Conservation (phyloP, 2,888 invertebrate species). For the Junonia oenone region DNA sequence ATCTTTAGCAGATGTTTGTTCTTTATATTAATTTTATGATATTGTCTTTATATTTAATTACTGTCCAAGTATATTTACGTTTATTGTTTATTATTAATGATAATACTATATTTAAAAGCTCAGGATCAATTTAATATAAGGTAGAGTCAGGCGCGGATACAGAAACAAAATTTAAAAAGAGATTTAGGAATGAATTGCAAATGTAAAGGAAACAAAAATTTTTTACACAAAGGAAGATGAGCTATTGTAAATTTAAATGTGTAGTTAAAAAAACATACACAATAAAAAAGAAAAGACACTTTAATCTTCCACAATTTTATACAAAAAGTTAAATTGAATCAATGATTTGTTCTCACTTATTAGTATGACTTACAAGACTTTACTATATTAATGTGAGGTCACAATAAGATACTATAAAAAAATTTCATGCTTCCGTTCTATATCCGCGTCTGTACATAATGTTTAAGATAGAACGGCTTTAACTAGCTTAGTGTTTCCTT, state of each 20-base stretch:
- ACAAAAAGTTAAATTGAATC: too few relatives aligned
- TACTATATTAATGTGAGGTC: too few relatives aligned
- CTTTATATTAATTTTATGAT: background rate
- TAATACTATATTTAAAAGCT: slow-evolving; percentile 11
- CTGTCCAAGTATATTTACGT: background rate
- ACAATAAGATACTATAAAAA: too few relatives aligned
- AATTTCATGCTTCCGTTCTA: background rate
- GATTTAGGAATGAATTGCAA: background rate
- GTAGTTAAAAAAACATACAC: too few relatives aligned
- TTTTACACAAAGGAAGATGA: background rate
- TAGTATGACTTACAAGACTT: too few relatives aligned
- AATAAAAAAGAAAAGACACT: too few relatives aligned
- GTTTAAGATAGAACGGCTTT: slow-evolving; percentile 71
- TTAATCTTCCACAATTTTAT: too few relatives aligned
- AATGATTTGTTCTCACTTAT: too few relatives aligned
- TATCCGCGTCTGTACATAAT: slow-evolving; percentile 17
- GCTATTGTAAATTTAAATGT: too few relatives aligned
- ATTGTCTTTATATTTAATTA: slow-evolving; percentile 1
- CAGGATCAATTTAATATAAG: slow-evolving; percentile 32
- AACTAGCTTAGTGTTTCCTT: slow-evolving; percentile 72
- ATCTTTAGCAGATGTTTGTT: background rate
- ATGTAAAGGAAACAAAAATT: background rate
- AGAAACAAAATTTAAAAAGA: background rate
- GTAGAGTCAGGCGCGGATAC: slow-evolving; percentile 28
- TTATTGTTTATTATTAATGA: slow-evolving; percentile 4